These are phyloP conservation scores for Rhagoletis zephyria DNA, from an alignment of 1,140 invertebrate genomes.

Conservation along the genomic window DNA sequence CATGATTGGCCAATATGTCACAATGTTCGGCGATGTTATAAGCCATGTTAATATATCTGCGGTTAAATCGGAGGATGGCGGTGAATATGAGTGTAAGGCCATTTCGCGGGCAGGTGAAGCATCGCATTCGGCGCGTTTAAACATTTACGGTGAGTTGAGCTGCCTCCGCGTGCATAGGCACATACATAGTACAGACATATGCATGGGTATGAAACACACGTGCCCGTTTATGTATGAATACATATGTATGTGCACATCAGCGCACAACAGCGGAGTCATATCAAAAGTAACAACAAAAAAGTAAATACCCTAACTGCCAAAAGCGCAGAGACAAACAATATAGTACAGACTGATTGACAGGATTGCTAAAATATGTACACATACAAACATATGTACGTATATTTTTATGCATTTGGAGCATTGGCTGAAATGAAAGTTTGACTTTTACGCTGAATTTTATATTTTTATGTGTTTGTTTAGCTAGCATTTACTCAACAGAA, in stretches of 20 bases:
- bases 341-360: conserved; percentile 3
- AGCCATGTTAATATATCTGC: conserved; percentile 83
- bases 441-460: neutral
- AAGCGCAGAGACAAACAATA: neutral
- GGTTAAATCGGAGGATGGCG: conserved; percentile 81
- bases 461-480: conserved; percentile 30
- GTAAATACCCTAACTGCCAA: neutral
- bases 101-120: conserved; percentile 78
- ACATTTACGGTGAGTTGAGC: conserved; percentile 78
- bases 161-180: neutral
- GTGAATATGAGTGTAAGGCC: conserved; percentile 81
- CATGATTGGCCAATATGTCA: conserved; percentile 80
- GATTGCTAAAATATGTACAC: neutral
- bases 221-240: neutral
- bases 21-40: conserved; percentile 80
- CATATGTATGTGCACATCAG: neutral
- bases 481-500: neutral
- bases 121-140: conserved; percentile 78
- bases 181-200: neutral
- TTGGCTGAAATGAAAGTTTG: neutral
- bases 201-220: neutral
- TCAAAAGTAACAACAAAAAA: neutral
- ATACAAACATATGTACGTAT: too few relatives aligned
- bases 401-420: neutral
- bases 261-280: neutral